Conservation (phyloP, 2,888 invertebrate species). For the Mythimna albipuncta region DNA sequence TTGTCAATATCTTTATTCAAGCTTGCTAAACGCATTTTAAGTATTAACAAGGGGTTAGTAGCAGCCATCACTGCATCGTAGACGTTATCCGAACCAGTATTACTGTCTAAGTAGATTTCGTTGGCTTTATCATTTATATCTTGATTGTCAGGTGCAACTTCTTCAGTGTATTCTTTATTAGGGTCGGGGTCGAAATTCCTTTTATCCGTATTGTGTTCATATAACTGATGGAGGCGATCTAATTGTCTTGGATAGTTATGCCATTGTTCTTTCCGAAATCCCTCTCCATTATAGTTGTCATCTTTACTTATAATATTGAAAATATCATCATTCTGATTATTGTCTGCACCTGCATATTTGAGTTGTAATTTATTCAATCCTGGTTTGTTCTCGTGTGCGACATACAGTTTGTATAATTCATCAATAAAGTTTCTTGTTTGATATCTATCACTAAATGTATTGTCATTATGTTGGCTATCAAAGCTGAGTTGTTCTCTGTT, state of each 20-base stretch:
- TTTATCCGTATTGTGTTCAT: conserved; percentile 68
- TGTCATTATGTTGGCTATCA: conserved; percentile 80
- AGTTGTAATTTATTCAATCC: conserved; percentile 59
- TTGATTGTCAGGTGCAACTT: conserved; percentile 56
- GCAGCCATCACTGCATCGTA: conserved; percentile 73
- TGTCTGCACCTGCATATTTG: conserved; percentile 66
- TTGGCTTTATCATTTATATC: conserved; percentile 68
- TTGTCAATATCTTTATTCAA: conserved; percentile 74
- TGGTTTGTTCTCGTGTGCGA: conserved; percentile 57
- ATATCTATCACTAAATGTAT: conserved; percentile 80
- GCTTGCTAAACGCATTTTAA: conserved; percentile 82
- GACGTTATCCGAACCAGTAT: conserved; percentile 68
- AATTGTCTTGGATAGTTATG: conserved; percentile 85
- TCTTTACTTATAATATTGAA: conserved; percentile 71
- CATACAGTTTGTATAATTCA: conserved; percentile 75
- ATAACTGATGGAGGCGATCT: conserved; percentile 80
- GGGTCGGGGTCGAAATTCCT: conserved; percentile 73
- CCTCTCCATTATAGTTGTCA: conserved; percentile 78
- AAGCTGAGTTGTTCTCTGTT: conserved; percentile 71
- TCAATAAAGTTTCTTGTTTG: conserved; percentile 74
- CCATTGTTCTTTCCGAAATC: conserved; percentile 85
- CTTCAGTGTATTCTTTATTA: conserved; percentile 65
- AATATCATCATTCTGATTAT: conserved; percentile 70
- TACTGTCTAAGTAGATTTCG: conserved; percentile 72
- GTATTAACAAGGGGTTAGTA: conserved; percentile 80